Base-by-base conservation (phyloP, 2,797 vertebrate species). In the Dendrocincla tyrannina region DNA sequence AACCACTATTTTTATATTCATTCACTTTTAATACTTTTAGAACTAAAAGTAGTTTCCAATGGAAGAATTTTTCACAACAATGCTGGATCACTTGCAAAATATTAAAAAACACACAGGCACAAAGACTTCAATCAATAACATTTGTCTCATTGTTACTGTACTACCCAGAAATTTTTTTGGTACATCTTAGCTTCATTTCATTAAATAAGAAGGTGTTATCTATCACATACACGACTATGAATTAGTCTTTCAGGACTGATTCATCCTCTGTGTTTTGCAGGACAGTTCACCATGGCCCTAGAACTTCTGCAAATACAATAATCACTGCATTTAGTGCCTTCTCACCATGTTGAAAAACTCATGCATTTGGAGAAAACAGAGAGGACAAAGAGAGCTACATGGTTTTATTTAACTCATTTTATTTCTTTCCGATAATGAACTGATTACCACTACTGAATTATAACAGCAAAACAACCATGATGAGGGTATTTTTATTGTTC, bases 21-120 rank as follows among this genome's bases (percentile, higher is more conserved):
- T 81, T 60, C n/a, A 75, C 53, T 59, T 76, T 22, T 41, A 72
- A 62, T 56, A 41, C 41, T 77, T 81, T 12, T 11, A 56, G 76
- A 94, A 91, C 27, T 72, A 89, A 75, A 76, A 23, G 7, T 33
- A 82, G 47, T 19, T 59, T 72, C 62, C 12, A 46, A 84, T 59
- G 44, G 73, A 89, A 84, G 42, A 79, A 77, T 60, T 79, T 91
- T 91, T 85, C 59, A 85, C 59, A 94, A 95, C 89, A 96, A 93
- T 79, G 55, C n/a, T 91, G 91, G 91, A 85, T 85, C 50, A 14
- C 47, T 85, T 89, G 82, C 89, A 92, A 89, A 86, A 91, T 80
- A 76, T 39, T 64, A 63, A 70, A 77, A 89, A 62, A 41, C 53
- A 87, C 47, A 83, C 10, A 90, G 44, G 37, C 46, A 69, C 32